Conservation (phyloP, 2,113 vertebrate species). For the Echinops telfairi region DNA sequence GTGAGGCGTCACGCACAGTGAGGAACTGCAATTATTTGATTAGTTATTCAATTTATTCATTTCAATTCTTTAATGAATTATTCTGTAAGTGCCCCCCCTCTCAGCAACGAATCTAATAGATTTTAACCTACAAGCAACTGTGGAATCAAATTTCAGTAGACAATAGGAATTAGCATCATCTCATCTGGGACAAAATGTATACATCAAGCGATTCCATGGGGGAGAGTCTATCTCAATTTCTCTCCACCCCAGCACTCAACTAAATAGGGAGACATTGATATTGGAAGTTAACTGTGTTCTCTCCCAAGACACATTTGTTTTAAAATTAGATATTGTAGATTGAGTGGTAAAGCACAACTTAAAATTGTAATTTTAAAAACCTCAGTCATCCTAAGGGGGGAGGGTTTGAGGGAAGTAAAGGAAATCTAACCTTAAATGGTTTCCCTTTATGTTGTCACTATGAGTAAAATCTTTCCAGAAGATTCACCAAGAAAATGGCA, state of each 20-base stretch:
- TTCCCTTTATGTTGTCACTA: neutral
- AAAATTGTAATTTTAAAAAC: neutral
- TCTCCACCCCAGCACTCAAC: neutral
- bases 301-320: neutral
- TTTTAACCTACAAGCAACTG: conserved; percentile 47
- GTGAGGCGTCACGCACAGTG: neutral
- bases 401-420: neutral
- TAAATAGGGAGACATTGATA: neutral
- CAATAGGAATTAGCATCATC: neutral
- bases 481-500: conserved; percentile 46
- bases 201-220: neutral
- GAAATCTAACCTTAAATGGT: neutral
- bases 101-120: neutral
- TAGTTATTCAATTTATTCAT: conserved; percentile 13
- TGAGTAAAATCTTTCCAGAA: conserved; percentile 8
- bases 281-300: neutral
- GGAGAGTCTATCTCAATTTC: neutral
- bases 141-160: neutral
- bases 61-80: neutral
- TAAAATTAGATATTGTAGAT: conserved; percentile 28
- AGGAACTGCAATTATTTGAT: neutral
- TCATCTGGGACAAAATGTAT: neutral
- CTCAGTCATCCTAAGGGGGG: neutral
- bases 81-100: neutral
- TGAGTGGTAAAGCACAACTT: conserved; percentile 10